Base-by-base conservation (phyloP, 2,113 vertebrate genomes). In the Raphicerus campestris region DNA sequence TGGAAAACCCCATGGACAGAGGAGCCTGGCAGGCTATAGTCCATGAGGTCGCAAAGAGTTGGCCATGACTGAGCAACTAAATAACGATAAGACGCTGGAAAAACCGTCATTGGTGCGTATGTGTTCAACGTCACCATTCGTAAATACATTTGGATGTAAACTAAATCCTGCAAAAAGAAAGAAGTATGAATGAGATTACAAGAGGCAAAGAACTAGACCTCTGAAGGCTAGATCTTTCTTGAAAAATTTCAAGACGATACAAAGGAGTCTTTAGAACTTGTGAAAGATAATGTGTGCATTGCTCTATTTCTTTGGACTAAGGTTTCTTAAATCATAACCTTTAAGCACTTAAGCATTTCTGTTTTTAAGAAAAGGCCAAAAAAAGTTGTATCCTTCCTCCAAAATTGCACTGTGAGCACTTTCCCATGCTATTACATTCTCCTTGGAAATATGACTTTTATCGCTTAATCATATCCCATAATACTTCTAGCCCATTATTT, bases 201-300 rank as follows among this genome's bases (percentile, higher is more conserved):
- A 86, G 60, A 95, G 89, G 92, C 56, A 55, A 3, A 63, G 78
- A 96, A 77, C 78, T 53, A 66, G 51, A 39, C 26, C 10, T n/a
- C 39, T 28, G 26, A 17, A 10, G 17, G 14, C 60, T 47, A 2
- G 16, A 16, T 17, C 30, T 61, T 81, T 61, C 24, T 22, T 70
- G 96, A 61, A 83, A 98, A 97, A 49, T 97, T 91, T 97, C 39
- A 81, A 94, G 93, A 89, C 88, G 53, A 14, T 3, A 60, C 58
- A 70, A 10, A 55, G 16, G 73, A 56, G 28, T 73, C 26, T 51
- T n/a, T 30, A 20, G 39, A 66, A 26, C 51, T 10, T 47, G 1
- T 22, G 35, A 53, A 32, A 66, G 16, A n/a, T 47, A 51, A 35
- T 1, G 17, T 39, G 17, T 45, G 15, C 42, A 11, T 9, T 13